A percentile compares a stretch with the other conserved stretches of the same genome.
phyloP scores from a whole-genome alignment of 2,113 vertebrate species.

The Brachypodius melanocephalos region DNA sequence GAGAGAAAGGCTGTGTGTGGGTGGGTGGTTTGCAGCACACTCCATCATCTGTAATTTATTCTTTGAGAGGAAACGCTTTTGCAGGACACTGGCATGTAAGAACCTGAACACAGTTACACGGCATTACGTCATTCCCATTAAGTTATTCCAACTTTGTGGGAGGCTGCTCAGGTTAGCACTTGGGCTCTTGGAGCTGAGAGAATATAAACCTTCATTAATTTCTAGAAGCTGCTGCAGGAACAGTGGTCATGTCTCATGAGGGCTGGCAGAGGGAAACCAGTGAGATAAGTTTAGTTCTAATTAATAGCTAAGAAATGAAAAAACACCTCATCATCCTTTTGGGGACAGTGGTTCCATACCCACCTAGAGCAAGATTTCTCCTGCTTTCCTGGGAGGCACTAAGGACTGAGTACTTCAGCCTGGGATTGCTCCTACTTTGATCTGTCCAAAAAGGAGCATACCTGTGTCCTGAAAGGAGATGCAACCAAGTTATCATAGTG shows the following conservation, averaged over 20 bases:
- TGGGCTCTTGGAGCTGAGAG: neutral
- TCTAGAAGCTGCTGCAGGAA: neutral
- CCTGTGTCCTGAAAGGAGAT: neutral
- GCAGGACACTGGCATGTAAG: constrained; percentile 28
- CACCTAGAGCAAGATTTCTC: neutral
- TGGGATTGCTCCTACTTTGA: rapidly evolving
- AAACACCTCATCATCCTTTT: neutral
- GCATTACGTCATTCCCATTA: constrained; percentile 56
- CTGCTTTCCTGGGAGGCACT: neutral
- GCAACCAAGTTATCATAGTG: neutral
- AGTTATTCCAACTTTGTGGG: constrained; percentile 62
- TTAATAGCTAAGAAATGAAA: neutral
- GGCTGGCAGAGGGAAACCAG: neutral
- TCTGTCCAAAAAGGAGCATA: neutral
- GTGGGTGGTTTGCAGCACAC: constrained; percentile 20
- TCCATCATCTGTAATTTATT: constrained; percentile 8
- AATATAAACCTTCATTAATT: constrained; percentile 32
- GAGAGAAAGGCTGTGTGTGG: neutral
- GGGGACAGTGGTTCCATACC: neutral
- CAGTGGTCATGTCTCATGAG: neutral
- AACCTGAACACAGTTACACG: constrained; percentile 15
- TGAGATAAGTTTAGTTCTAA: neutral
- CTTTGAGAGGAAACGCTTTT: constrained; percentile 41
- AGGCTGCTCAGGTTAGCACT: neutral
- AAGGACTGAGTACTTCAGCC: neutral